Percentiles rank a stretch among this genome's conserved stretches.
These are phyloP conservation scores for Coenonympha arcania DNA, from an alignment of 2,888 invertebrate genomes.

Conservation along the genomic window DNA sequence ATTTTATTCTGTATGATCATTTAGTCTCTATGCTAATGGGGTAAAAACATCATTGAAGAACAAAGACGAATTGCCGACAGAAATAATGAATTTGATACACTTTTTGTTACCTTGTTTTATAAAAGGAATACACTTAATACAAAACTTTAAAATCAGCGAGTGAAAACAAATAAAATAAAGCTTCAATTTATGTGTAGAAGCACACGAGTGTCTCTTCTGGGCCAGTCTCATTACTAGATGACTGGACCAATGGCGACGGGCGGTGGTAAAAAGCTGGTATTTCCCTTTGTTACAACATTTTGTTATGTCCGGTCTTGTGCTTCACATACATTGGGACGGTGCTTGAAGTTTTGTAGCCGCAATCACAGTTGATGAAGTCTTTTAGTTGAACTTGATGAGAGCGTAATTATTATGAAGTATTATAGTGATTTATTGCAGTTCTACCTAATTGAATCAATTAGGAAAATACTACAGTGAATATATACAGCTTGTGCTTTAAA, in stretches of 20 bases:
- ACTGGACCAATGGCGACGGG: conserved; percentile 44
- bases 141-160: conserved; percentile 37
- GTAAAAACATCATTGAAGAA: no score
- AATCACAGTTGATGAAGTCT: conserved; percentile 2
- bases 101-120: not conserved
- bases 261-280: conserved; percentile 38
- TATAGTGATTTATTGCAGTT: no score
- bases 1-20: no score
- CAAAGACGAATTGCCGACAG: no score
- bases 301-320: conserved; percentile 21
- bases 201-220: conserved; percentile 34
- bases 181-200: conserved; percentile 27
- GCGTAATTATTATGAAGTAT: not conserved
- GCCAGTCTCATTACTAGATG: conserved; percentile 63
- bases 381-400: not conserved
- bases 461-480: no score
- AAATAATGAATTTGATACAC: not conserved
- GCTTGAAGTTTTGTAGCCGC: conserved; percentile 18
- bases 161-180: conserved; percentile 46
- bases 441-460: no score
- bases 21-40: no score
- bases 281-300: conserved; percentile 51
- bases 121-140: conserved; percentile 13
- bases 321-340: conserved; percentile 18
- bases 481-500: no score